Evolutionary conservation across 2,797 vertebrate species (phyloP).

Genomic region (Erpetoichthys calabaricus): DNA sequence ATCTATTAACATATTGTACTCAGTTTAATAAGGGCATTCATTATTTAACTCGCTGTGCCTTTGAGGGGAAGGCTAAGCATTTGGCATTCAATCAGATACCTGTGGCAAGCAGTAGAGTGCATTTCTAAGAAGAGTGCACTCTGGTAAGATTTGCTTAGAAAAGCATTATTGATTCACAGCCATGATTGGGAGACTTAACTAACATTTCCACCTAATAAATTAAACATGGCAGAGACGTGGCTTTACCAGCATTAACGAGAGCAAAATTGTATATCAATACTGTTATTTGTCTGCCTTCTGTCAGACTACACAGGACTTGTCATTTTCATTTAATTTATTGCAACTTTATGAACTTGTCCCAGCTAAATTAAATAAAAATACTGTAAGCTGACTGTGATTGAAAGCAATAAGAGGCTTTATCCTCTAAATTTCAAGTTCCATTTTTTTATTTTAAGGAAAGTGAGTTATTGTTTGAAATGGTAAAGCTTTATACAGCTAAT

Average conservation of each 20-base stretch:
- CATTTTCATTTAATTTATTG: neutral
- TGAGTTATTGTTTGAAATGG: too few relatives aligned
- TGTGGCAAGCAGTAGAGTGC: neutral
- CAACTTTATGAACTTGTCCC: too few relatives aligned
- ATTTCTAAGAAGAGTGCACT: neutral
- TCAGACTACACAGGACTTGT: neutral
- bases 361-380: too few relatives aligned
- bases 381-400: too few relatives aligned
- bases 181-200: neutral
- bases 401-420: too few relatives aligned
- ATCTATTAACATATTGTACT: neutral
- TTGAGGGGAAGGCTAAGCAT: neutral
- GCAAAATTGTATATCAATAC: neutral
- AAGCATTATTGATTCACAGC: neutral
- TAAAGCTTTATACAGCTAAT: too few relatives aligned
- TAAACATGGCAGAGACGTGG: neutral
- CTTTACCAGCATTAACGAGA: neutral
- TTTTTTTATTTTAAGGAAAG: too few relatives aligned
- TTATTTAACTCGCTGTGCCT: neutral
- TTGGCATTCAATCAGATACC: neutral
- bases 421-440: too few relatives aligned
- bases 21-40: neutral
- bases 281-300: neutral
- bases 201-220: neutral
- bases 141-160: neutral